phyloP scores from a whole-genome alignment of 1,140 invertebrate species.

The Probaryconus sp. region DNA sequence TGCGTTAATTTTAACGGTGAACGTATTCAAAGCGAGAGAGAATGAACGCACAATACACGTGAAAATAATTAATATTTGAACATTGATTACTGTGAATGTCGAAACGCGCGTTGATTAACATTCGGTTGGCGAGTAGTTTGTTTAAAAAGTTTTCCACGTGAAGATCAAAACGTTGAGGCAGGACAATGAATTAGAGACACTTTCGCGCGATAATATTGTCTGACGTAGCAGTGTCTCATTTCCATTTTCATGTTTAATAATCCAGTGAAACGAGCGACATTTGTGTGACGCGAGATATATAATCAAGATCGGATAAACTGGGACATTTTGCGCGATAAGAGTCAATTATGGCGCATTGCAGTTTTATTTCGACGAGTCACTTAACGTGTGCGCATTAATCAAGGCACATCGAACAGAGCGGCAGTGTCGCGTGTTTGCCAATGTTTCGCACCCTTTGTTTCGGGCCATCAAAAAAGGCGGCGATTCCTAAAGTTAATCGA shows the following conservation, averaged over 20 bases:
- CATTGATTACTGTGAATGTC: too few relatives aligned
- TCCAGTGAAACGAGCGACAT: slow-evolving; percentile 54
- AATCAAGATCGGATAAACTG: slow-evolving; percentile 45
- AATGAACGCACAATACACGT: too few relatives aligned
- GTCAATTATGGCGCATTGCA: slow-evolving; percentile 37
- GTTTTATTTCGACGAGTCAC: slow-evolving; percentile 33
- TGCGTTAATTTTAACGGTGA: too few relatives aligned
- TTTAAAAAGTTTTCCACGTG: too few relatives aligned
- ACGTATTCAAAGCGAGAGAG: too few relatives aligned
- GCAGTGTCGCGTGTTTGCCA: not conserved
- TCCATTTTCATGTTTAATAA: slow-evolving; percentile 59
- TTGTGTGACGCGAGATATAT: slow-evolving; percentile 40
- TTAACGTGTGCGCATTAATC: slow-evolving; percentile 13
- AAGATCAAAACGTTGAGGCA: too few relatives aligned
- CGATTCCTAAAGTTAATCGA: slow-evolving; percentile 22
- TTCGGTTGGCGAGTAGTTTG: too few relatives aligned
- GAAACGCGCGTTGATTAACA: too few relatives aligned
- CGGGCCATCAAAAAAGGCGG: not conserved
- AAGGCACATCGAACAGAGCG: not conserved
- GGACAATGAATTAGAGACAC: slow-evolving; percentile 26
- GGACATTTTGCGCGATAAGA: slow-evolving; percentile 33
- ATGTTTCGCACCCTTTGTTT: slow-evolving; percentile 10
- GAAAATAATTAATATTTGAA: too few relatives aligned
- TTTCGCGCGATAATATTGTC: slow-evolving; percentile 49
- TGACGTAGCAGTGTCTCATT: slow-evolving; percentile 41